Base-by-base conservation (phyloP, 2,113 vertebrate species). In the Ondatra zibethicus region DNA sequence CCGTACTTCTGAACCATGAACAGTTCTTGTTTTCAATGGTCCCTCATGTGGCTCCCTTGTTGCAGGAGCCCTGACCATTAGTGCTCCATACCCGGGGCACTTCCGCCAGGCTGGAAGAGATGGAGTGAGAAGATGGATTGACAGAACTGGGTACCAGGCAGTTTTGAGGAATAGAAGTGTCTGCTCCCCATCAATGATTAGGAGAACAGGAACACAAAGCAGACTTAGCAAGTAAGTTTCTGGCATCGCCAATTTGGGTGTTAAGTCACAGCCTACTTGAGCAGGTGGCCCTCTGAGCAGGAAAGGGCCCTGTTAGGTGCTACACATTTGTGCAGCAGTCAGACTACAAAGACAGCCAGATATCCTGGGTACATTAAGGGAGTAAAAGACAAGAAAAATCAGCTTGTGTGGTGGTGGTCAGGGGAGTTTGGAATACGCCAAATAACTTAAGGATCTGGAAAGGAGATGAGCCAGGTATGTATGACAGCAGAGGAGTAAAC, bases 371-470 rank as follows among this genome's bases (percentile, higher is more conserved):
- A 77, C 7, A 12, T 89, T 72, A 72, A 55, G 68, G 50, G 39
- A 87, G 89, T 89, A 96, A 94, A 95, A 91, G 61, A 89, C 31
- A 70, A 93, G n/a, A 95, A 63, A 94, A 96, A 82, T 27, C 42
- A 55, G 96, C 27, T 77, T 33, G 27, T 77, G 27, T 77, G 42
- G 42, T 45, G 39, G 12, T 76, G 75, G 42, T 47, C 75, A 31
- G 42, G 27, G 31, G 75, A 77, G 6, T 27, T 31, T 31, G 75
- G 45, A 77, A 61, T 96, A 31, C 80, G 58, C 82, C 65, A 94
- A 82, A 84, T 93, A 93, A 93, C 55, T 81, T 95, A n/a, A 93
- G 90, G 55, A 72, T 86, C 29, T 86, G 52, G 72, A 47, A 86
- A 89, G 45, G 39, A 87, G 72, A 61, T 58, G 84, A 96, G 52